phyloP scores from a whole-genome alignment of 2,888 invertebrate species.

The Nipponacmea schrenckii region DNA sequence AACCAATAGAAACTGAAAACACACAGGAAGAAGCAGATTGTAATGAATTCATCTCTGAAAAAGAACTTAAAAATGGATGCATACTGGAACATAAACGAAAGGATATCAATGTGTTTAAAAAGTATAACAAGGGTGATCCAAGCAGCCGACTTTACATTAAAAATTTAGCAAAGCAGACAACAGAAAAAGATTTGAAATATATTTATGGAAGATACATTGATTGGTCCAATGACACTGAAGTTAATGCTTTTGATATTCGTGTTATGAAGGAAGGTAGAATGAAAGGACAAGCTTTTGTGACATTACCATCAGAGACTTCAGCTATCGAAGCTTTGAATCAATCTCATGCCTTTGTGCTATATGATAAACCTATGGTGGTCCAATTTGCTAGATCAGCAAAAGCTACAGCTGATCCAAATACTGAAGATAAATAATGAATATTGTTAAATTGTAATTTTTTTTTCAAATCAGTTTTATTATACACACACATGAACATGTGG shows the following conservation, averaged over 20 bases:
- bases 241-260: constrained; percentile 74
- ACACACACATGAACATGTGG: too few species aligned
- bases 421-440: not conserved
- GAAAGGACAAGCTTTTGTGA: constrained; percentile 96
- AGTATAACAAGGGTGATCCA: constrained; percentile 84
- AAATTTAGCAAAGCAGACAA: constrained; percentile 85
- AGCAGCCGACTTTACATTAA: constrained; percentile 90
- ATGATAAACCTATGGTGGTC: constrained; percentile 91
- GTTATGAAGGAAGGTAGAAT: constrained; percentile 94
- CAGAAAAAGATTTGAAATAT: constrained; percentile 75
- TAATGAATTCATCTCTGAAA: constrained; percentile 58
- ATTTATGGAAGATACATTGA: constrained; percentile 79
- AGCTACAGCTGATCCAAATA: constrained; percentile 2
- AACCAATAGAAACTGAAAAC: constrained; percentile 10
- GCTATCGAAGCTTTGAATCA: constrained; percentile 82
- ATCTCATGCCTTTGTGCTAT: constrained; percentile 87
- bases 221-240: constrained; percentile 67
- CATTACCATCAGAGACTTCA: constrained; percentile 77
- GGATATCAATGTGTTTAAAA: constrained; percentile 81
- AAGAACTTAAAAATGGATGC: constrained; percentile 69
- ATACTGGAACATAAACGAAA: constrained; percentile 69
- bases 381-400: constrained; percentile 4
- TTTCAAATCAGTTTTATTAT: too few species aligned
- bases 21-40: constrained; percentile 38
- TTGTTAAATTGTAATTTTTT: too few species aligned